A percentile compares a stretch with the other conserved stretches of the same genome.
Evolutionary conservation across 2,113 vertebrate genomes (phyloP).

Genomic region (Rhabdornis inornatus): DNA sequence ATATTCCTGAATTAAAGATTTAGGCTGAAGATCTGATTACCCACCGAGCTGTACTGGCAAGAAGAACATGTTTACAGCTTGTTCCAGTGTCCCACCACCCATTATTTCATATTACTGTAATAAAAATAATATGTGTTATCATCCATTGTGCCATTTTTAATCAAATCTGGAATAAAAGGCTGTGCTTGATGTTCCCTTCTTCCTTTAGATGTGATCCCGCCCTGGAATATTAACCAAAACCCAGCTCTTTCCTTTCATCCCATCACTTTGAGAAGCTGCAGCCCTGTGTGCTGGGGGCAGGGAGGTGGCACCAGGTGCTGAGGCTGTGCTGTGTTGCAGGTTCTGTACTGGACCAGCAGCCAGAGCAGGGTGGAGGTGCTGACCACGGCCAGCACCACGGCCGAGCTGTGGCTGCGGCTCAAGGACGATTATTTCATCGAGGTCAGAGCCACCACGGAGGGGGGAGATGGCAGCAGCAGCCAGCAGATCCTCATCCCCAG

Average conservation of each 20-base stretch:
- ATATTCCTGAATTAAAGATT: neutral
- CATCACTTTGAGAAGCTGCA: fast-evolving
- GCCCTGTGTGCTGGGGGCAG: neutral
- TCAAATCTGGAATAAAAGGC: neutral
- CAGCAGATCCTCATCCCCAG: slow-evolving; percentile 90
- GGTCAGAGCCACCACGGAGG: slow-evolving; percentile 84
- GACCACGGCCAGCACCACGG: slow-evolving; percentile 78
- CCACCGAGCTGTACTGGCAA: neutral
- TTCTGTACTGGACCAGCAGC: slow-evolving; percentile 83
- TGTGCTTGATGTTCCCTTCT: neutral
- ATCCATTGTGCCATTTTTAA: neutral
- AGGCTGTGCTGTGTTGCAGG: slow-evolving; percentile 62
- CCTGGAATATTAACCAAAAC: neutral
- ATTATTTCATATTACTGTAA: neutral
- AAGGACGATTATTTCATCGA: slow-evolving; percentile 88
- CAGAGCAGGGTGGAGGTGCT: slow-evolving; percentile 73
- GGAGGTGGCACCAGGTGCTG: neutral
- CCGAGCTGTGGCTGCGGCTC: slow-evolving; percentile 80
- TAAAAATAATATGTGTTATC: neutral
- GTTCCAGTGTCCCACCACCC: neutral
- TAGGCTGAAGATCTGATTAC: neutral
- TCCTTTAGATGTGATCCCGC: neutral
- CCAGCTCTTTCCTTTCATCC: neutral
- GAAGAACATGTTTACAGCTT: neutral
- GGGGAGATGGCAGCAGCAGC: slow-evolving; percentile 87